Evolutionary conservation across 2,113 vertebrate genomes (phyloP), one percentile per base, ranked within the genome.

Genomic region (Hippocampus guttulatus): DNA sequence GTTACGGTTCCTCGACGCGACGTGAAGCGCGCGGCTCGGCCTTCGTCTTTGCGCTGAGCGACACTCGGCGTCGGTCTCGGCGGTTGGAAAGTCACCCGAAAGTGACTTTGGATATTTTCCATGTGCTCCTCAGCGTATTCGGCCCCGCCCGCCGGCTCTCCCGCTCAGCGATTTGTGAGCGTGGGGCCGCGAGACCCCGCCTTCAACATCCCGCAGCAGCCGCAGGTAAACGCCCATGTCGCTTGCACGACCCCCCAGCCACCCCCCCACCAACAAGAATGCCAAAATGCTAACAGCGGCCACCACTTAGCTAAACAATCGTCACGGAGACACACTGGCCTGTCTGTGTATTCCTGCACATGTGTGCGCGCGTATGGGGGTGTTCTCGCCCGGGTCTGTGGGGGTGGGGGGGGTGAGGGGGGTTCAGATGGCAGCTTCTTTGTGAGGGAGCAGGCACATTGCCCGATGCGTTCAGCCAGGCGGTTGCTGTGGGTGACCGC

Each of bases 121-220:
- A 89, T 94, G 91, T 91, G 82, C 87, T 68, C 33, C 18, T 41
- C 67, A 99, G 96, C 97, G 85, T 99, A 98, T 93, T 98, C 96
- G 8, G 64, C 64, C 92, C 98, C 97, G 90, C 96, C 97, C 90
- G 97, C 95, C 92, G 97, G 96, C 81, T 98, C 97, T 93, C 96
- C 96, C 78, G 95, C 96, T 92, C 98, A 99, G 93, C 92, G 96
- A 92, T 99, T 99, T 90, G 96, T 99, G 95, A 99, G 96, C 89
- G 97, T 98, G 87, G 97, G 96, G 92, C 96, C 97, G 90, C 92
- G 96, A 94, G 96, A 98, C 93, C 95, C 96, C 88, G 94, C 95
- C 94, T 98, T 98, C 94, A 98, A 99, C 95, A 98, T 98, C 93
- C 97, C 96, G 93, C 97, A 99, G 94, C 97, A 99, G 92, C 97